Percentiles rank a stretch among this genome's conserved stretches.
These are phyloP conservation scores for Euphysa ruthae DNA, from an alignment of 30 jellyfish, hydroid and myxozoan genomes.

Conservation along the genomic window DNA sequence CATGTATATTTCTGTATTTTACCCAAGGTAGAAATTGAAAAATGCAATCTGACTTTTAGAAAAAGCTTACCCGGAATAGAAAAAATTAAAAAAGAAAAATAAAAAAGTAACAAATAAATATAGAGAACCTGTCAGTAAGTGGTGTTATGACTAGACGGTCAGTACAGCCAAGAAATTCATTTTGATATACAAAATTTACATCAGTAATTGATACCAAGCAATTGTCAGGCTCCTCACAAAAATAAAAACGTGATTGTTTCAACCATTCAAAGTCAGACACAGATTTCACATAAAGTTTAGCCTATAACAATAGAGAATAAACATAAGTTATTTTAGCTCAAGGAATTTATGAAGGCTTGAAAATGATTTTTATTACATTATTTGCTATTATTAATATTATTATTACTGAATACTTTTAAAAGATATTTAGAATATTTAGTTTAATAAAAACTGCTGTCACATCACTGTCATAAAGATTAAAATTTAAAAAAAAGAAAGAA, in stretches of 20 bases:
- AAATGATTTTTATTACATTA: too few species aligned
- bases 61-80: too few species aligned
- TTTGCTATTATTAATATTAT: too few species aligned
- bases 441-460: too few species aligned
- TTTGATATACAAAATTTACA: slow-evolving; percentile 66
- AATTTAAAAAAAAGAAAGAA: too few species aligned
- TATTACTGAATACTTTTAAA: too few species aligned
- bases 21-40: too few species aligned
- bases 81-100: too few species aligned
- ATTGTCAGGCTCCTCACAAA: slow-evolving; percentile 59
- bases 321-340: not conserved
- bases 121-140: slow-evolving; percentile 58
- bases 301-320: slow-evolving; percentile 35
- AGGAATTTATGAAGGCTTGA: not conserved
- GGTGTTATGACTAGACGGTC: slow-evolving; percentile 87
- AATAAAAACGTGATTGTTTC: slow-evolving; percentile 77
- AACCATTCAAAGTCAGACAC: slow-evolving; percentile 78
- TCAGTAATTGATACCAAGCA: slow-evolving; percentile 77
- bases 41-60: too few species aligned
- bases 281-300: slow-evolving; percentile 57
- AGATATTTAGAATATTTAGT: too few species aligned
- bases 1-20: too few species aligned
- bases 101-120: not conserved
- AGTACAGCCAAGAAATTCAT: slow-evolving; percentile 83
- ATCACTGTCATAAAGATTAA: too few species aligned